phyloP scores from a whole-genome alignment of 2,888 invertebrate genomes.

The Synergus itoensis region DNA sequence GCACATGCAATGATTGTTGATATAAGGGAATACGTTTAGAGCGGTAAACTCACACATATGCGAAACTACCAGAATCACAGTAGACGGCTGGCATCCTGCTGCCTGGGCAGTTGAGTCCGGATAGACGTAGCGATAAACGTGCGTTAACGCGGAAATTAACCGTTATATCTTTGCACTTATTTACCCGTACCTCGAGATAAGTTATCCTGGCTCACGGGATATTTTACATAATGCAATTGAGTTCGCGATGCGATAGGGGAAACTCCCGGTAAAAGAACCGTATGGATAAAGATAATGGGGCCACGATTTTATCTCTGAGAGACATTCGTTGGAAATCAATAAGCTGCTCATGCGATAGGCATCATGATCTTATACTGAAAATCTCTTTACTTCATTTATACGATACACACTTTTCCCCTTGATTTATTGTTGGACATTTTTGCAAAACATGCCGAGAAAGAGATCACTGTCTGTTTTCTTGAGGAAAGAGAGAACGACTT shows the following conservation, averaged over 20 bases:
- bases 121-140: constrained; percentile 74
- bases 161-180: constrained; percentile 77
- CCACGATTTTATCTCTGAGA: constrained; percentile 32
- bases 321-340: constrained; percentile 40
- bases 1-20: background rate
- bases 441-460: background rate
- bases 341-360: constrained; percentile 20
- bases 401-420: background rate
- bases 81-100: constrained; percentile 67
- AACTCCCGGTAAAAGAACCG: constrained; percentile 59
- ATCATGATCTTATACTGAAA: constrained; percentile 15
- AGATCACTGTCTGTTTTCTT: background rate
- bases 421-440: background rate
- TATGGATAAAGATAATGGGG: constrained; percentile 46
- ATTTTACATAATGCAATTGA: constrained; percentile 70
- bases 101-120: constrained; percentile 68
- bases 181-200: constrained; percentile 67
- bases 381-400: background rate
- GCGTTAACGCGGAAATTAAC: constrained; percentile 76
- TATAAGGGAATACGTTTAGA: constrained; percentile 14
- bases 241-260: constrained; percentile 58
- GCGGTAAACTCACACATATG: constrained; percentile 42
- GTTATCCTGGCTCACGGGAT: constrained; percentile 60
- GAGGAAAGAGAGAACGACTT: background rate
- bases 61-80: constrained; percentile 48